A percentile compares a stretch with the other conserved stretches of the same genome.
Evolutionary conservation across 64 coral and sea anemone genomes (phyloP).

Genomic region (Acropora yongei): DNA sequence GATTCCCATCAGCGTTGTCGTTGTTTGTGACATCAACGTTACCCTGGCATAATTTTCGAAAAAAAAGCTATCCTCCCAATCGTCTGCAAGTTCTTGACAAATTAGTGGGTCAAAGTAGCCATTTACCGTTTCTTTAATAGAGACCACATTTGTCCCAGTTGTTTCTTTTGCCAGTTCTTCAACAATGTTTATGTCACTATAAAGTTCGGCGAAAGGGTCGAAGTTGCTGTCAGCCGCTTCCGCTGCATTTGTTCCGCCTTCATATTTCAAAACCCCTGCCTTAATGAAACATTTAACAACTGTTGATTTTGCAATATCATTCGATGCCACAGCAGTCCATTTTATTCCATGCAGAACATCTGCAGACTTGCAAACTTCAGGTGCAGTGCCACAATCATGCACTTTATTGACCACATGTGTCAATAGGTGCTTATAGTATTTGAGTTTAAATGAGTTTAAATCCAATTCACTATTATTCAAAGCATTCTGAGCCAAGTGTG

Average conservation of each 20-base stretch:
- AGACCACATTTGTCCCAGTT: conserved; percentile 23
- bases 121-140: conserved; percentile 36
- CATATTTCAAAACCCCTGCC: not conserved
- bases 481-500: no score
- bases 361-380: conserved; percentile 10
- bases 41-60: conserved; percentile 14
- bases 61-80: conserved; percentile 29
- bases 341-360: not conserved
- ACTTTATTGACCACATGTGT: not conserved
- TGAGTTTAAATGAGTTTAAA: not conserved
- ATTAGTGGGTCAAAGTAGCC: conserved; percentile 23
- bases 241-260: conserved; percentile 13
- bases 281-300: conserved; percentile 20
- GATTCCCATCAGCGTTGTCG: conserved; percentile 12
- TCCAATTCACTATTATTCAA: no score
- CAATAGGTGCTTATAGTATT: not conserved
- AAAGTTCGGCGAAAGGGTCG: conserved; percentile 33
- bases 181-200: conserved; percentile 16
- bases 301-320: not conserved
- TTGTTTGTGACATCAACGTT: conserved; percentile 23
- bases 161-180: conserved; percentile 41
- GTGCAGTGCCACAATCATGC: not conserved
- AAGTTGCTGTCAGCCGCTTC: not conserved
- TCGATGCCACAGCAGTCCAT: not conserved
- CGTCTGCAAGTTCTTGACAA: conserved; percentile 11